Base-by-base conservation (phyloP, 2,888 invertebrate genomes). In the Trichacis sp. region DNA sequence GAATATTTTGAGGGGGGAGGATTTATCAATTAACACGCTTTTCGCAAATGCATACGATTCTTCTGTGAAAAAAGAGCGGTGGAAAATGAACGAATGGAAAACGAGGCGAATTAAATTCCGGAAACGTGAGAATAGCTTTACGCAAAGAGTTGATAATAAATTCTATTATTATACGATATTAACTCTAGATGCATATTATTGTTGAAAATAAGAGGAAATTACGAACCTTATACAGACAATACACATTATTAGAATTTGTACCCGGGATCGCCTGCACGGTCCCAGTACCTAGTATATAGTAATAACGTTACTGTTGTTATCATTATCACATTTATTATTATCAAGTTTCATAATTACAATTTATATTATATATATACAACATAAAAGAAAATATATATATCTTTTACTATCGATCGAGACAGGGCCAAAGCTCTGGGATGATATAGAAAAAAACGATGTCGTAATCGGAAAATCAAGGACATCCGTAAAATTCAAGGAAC, bases 201-300 rank as follows among this genome's bases (percentile, higher is more conserved):
- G 72, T 73, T 73, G 70, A 68, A 69, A 64, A 64, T 70, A 64
- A 70, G 66, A 70, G 58, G 63, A 67, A 70, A 68, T 70, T 72
- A 71, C 70, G 72, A 74, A 73, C 66, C 70, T 70, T 74, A 24
- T 24, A 64, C 72, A 72, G 72, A 74, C 73, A 74, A 74, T 74
- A 74, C 72, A 72, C 67, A 72, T 70, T 74, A 73, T 72, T 73
- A 73, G 71, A 74, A 71, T 71, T 74, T 71, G 71, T 72, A 69
- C 68, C 50, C 60, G 59, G 62, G 43, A 56, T 30, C 19, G 50
- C 51, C 58, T 48, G 53, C 58, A 56, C 55, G 63, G 56, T 59
- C 65, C 45, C 54, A 57, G 70, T 68, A 68, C 70, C 53, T 70
- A 70, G 70, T 64, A 74, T 72, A 74, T 72, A 73, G 69, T 71